Base-by-base conservation (phyloP, 2,797 vertebrate genomes). In the Hybognathus amarus region DNA sequence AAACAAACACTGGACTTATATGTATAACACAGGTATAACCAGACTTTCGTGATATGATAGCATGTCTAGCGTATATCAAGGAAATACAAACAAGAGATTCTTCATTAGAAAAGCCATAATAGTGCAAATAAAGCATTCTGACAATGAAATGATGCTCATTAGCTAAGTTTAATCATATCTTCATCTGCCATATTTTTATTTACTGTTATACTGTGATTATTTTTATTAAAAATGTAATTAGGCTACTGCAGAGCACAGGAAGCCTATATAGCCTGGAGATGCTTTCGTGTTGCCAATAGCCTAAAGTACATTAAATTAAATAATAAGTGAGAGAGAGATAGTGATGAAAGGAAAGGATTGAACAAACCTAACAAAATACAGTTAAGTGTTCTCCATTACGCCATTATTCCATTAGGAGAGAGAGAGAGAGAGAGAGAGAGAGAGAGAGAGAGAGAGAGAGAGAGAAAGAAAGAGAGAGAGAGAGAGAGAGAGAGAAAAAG, bases 341-440 rank as follows among this genome's bases (percentile, higher is more conserved):
- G 63, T 10, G 52, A 20, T 40, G 11, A 64, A 56, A 73, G 12
- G 8, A 82, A 68, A 75, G 80, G 17, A 76, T 17, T 36, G 68
- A 12, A 15, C 42, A 82, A 64, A 40, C 59, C 80, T 74, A 38
- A 64, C 56, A 40, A 66, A 68, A 76, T 68, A 40, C 24, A 83
- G 15, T 76, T 52, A 82, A 42, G 33, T 77, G 64, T 45, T 56
- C 73, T 47, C 30, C 36, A 77, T 66, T 82, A 82, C 59, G 15
- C 69, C 8, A 64, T 82, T 82, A 82, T 76, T 56, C 71, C 33
- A 56, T 76, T 40, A 68, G 52, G 30, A 45, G 42, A 42, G 78
- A 84, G 36, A 27, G 61, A 33, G 73, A 61, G 54, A 54, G 56
- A 30, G 69, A 17, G 74, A 45, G 78, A 40, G 75, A 64, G 77